Conservation (phyloP, 1,140 invertebrate species). For the Trichogramma pretiosum region DNA sequence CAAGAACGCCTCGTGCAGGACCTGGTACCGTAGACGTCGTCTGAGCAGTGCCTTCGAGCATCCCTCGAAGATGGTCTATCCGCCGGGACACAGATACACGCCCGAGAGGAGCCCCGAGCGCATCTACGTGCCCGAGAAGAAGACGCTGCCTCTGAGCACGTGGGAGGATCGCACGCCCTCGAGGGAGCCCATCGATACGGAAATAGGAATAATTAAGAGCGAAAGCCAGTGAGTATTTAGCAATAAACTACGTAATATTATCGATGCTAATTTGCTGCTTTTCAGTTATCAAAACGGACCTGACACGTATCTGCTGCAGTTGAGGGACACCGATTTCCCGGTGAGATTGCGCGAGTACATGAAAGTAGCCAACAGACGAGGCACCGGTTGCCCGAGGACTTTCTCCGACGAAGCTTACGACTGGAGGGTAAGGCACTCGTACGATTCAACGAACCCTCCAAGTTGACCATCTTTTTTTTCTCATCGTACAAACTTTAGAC, state of each 20-base stretch:
- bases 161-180: slow-evolving; percentile 63
- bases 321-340: slow-evolving; percentile 87
- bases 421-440: slow-evolving; percentile 52
- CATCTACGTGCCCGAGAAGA: slow-evolving; percentile 32
- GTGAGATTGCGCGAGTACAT: slow-evolving; percentile 83
- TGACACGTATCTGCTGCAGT: slow-evolving; percentile 87
- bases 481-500: no score
- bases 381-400: slow-evolving; percentile 56
- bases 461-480: no score
- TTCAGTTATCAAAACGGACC: slow-evolving; percentile 87
- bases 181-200: slow-evolving; percentile 73
- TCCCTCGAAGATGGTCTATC: slow-evolving; percentile 90
- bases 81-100: slow-evolving; percentile 70
- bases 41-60: slow-evolving; percentile 76
- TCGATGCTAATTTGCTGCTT: no score
- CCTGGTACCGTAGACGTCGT: slow-evolving; percentile 72
- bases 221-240: slow-evolving; percentile 82
- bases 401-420: slow-evolving; percentile 63
- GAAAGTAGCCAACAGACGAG: slow-evolving; percentile 74
- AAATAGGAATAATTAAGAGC: slow-evolving; percentile 68
- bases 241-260: no score
- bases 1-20: slow-evolving; percentile 76
- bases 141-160: slow-evolving; percentile 45
- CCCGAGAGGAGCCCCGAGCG: slow-evolving; percentile 60
- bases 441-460: no score